Evolutionary conservation across 2,888 invertebrate species (phyloP), one percentile per base, ranked within the genome.

Genomic region (Diaprepes abbreviatus): DNA sequence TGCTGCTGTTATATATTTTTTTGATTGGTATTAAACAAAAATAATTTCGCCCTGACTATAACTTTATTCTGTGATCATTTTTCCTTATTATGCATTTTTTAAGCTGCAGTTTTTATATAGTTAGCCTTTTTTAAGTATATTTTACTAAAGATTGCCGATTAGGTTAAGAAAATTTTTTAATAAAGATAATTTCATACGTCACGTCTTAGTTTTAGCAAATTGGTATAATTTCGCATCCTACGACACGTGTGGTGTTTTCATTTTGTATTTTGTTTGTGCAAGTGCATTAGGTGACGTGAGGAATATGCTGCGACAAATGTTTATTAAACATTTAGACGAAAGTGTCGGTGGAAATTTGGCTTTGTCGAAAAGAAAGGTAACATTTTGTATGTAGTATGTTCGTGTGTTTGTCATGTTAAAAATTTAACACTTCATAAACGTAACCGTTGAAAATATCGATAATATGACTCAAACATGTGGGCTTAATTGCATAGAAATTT

Each of bases 241-340:
- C 48, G 24, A 7, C 55, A 36, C 21, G 31, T 65, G 33, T 48
- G 28, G 19, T 28, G 35, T 48, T 14, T 24, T 28, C 48, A 24
- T 58, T 14, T 17, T 52, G 17, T 19, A 24, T 12, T 58, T 40
- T 16, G 12, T 3, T 43, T 9, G 57, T 21, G 17, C 3, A n/a
- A 5, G 45, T 40, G 48, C 67, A 54, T n/a, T 6, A 16, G 9
- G 36, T 24, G 12, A 24, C 12, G 21, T 14, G 12, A 31, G 40
- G 35, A 76, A 71, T 68, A 79, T 79, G 76, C 77, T 75, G 66
- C 73, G 75, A 50, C 76, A 79, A 31, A 69, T 77, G 40, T 78
- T 80, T 73, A 70, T 78, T 57, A 80, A 77, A 74, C 79, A 77
- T 72, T 70, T 80, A 17, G 78, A 79, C 14, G 73, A 74, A 36